Conservation (phyloP, 2,888 invertebrate genomes). For the Eulithis testata region DNA sequence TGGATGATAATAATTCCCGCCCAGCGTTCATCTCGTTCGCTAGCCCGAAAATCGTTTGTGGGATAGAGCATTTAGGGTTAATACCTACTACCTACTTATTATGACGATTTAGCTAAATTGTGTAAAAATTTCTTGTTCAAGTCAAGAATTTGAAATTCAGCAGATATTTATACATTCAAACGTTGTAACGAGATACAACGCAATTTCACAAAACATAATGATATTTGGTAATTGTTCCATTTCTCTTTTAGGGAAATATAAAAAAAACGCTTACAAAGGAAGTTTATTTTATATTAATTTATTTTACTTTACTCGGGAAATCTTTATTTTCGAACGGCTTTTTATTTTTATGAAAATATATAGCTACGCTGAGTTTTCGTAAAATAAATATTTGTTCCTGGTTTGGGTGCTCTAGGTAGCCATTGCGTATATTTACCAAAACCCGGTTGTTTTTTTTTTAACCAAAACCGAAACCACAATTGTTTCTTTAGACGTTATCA, state of each 20-base stretch:
- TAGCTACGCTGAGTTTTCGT: neutral
- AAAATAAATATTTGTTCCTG: neutral
- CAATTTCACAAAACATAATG: constrained; percentile 38
- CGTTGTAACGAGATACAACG: constrained; percentile 23
- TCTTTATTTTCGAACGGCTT: constrained; percentile 10
- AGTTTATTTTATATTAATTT: constrained; percentile 39
- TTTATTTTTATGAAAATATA: neutral
- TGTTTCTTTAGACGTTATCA: no score
- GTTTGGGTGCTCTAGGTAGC: neutral
- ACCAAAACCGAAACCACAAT: no score
- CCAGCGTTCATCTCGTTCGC: no score
- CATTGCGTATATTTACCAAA: neutral
- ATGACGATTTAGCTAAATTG: no score
- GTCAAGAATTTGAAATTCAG: constrained; percentile 9
- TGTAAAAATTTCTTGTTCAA: neutral
- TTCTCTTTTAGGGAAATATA: constrained; percentile 33
- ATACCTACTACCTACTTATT: no score
- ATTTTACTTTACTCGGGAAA: constrained; percentile 15
- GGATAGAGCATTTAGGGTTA: no score
- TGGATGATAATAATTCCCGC: no score
- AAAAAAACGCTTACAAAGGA: constrained; percentile 38
- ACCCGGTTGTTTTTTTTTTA: neutral
- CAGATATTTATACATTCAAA: constrained; percentile 6
- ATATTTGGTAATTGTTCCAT: constrained; percentile 42
- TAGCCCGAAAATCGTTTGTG: no score